Evolutionary conservation across 2,888 invertebrate genomes (phyloP).

Genomic region (Corythucha ciliata): DNA sequence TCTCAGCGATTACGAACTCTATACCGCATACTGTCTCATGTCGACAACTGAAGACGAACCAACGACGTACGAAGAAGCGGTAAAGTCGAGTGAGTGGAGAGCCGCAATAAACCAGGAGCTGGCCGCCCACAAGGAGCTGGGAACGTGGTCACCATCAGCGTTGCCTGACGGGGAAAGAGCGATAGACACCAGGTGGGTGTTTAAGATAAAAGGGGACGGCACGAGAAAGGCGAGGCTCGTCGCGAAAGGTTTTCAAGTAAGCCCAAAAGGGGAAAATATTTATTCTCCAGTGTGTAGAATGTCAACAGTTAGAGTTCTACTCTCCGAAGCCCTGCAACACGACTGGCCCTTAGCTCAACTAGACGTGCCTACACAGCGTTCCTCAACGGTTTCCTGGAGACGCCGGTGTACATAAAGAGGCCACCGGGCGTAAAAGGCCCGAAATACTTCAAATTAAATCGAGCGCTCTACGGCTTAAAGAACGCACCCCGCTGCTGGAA

Average conservation of each 20-base stretch:
- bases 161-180: conserved; percentile 14
- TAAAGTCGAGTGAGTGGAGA: conserved; percentile 13
- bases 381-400: conserved; percentile 11
- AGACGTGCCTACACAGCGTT: conserved; percentile 9
- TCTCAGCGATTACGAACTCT: conserved; percentile 24
- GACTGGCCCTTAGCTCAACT: conserved; percentile 7
- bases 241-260: conserved; percentile 26
- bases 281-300: conserved; percentile 13
- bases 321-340: not conserved
- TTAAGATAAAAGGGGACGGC: conserved; percentile 23
- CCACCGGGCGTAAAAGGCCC: conserved; percentile 14
- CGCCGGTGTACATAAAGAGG: conserved; percentile 19
- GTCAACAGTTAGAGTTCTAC: conserved; percentile 17
- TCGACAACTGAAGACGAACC: conserved; percentile 16
- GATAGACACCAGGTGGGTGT: conserved; percentile 27
- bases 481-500: conserved; percentile 24
- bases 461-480: conserved; percentile 2
- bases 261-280: too few species aligned
- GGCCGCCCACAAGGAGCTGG: conserved; percentile 22
- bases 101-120: conserved; percentile 22
- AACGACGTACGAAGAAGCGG: conserved; percentile 22
- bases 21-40: conserved; percentile 23
- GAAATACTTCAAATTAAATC: conserved; percentile 6
- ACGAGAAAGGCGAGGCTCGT: conserved; percentile 26
- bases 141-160: conserved; percentile 22